Conservation (phyloP, 2,113 vertebrate species). For the Ardeotis arabs region DNA sequence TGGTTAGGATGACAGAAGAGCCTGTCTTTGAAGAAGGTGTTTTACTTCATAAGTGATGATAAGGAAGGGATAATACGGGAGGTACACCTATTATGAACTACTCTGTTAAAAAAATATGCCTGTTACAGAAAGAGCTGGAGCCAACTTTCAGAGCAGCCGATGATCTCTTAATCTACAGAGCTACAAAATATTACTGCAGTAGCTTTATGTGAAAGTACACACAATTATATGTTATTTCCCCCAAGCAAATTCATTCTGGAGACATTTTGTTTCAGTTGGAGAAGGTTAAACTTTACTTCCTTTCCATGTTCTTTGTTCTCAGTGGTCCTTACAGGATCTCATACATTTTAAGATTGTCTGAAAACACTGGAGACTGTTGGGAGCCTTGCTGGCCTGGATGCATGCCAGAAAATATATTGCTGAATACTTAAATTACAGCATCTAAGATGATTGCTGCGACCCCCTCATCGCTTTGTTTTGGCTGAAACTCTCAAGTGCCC, state of each 20-base stretch:
- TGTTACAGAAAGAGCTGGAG: background rate
- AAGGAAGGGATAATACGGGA: background rate
- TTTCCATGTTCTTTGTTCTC: background rate
- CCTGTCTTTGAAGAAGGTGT: background rate
- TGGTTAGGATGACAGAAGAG: background rate
- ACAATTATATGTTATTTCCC: background rate
- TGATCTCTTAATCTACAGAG: background rate
- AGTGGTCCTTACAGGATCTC: background rate
- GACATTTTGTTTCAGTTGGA: background rate
- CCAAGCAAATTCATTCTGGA: background rate
- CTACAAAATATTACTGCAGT: background rate
- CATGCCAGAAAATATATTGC: slow-evolving; percentile 53
- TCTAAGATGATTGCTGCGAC: slow-evolving; percentile 50
- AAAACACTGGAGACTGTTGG: background rate
- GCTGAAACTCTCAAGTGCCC: slow-evolving; percentile 57
- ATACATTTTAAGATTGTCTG: background rate
- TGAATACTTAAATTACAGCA: slow-evolving; percentile 54
- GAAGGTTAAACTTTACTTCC: background rate
- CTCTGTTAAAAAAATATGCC: background rate
- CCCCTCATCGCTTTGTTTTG: slow-evolving; percentile 35
- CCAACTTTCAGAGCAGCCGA: background rate
- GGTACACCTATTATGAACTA: background rate
- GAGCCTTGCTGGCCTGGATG: slow-evolving; percentile 32
- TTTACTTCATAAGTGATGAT: background rate
- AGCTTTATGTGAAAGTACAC: background rate